Evolutionary conservation across 2,113 vertebrate genomes (phyloP).

Genomic region (Cryptomyrus ogoouensis): DNA sequence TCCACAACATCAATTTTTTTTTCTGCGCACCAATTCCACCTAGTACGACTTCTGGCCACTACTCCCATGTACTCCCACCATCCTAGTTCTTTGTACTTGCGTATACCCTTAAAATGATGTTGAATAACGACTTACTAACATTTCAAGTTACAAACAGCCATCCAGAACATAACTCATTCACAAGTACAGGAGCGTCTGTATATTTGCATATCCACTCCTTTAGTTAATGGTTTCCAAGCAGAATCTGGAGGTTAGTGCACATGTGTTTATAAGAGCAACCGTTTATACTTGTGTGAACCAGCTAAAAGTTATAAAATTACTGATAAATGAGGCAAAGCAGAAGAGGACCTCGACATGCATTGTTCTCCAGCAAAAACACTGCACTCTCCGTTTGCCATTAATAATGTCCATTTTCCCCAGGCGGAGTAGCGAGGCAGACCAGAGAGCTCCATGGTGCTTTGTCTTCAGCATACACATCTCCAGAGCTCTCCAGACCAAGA

Average conservation of each 20-base stretch:
- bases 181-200: no score
- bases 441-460: not conserved
- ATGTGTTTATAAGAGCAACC: not conserved
- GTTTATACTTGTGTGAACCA: not conserved
- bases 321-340: conserved; percentile 12
- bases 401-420: not conserved
- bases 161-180: no score
- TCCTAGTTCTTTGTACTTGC: no score
- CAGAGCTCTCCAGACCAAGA: not conserved
- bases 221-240: not conserved
- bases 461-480: not conserved
- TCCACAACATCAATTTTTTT: no score
- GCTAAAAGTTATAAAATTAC: not conserved
- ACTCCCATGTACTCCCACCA: no score
- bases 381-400: not conserved
- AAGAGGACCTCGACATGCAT: not conserved
- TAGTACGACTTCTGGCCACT: no score
- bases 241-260: not conserved
- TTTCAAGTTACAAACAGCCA: no score
- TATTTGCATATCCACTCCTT: not conserved
- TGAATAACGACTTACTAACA: no score
- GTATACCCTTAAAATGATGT: no score
- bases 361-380: not conserved
- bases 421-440: not conserved
- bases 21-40: no score